Evolutionary conservation across 1,140 invertebrate genomes (phyloP), one percentile per base, ranked within the genome.

Genomic region (Antheraea pernyi): DNA sequence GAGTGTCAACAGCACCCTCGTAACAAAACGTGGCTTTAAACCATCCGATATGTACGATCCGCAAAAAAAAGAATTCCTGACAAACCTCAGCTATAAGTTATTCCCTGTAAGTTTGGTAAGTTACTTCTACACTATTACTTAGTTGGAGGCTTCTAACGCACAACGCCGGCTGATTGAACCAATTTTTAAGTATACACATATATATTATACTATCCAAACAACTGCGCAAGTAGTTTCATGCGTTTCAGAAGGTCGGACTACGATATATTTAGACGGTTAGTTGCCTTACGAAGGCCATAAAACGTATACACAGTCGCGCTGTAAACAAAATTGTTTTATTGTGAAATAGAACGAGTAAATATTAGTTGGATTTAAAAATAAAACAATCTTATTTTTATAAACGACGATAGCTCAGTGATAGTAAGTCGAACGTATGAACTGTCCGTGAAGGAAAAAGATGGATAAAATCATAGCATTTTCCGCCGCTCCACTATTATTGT

Each of bases 31-130:
- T 16, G 96, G 97, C 22, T 97, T 97, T 88, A 96, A 97, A 80
- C 97, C 97, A 2, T 97, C 96, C 0, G 97, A 98, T 86, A 94
- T 95, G 81, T 94, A 95, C 87, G 96, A 98, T 88, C 96, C 96
- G 0, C 89, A 93, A 61, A 97, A 97, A 88, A 95, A 95, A 82
- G 94, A 95, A 77, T 96, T 97, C 89, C 94, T 98, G 65, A 95
- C 96, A 68, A 94, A 95, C 80, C 94, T 98, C 74, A 97, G 96
- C 74, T 94, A 95, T 76, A 95, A 95, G 85, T 53, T 53, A 83
- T 95, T 96, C 83, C 96, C 96, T 93, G 94, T 96, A 91, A 95
- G 95, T 84, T 94, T 96, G 95, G 95, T 96, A 93, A 95, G 95
- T 94, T 74, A 30, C 36, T 74, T 81, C 71, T 70, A 67, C 58